These are phyloP conservation scores for Cyrtonyx montezumae DNA, from an alignment of 2,113 vertebrate species.

Conservation along the genomic window DNA sequence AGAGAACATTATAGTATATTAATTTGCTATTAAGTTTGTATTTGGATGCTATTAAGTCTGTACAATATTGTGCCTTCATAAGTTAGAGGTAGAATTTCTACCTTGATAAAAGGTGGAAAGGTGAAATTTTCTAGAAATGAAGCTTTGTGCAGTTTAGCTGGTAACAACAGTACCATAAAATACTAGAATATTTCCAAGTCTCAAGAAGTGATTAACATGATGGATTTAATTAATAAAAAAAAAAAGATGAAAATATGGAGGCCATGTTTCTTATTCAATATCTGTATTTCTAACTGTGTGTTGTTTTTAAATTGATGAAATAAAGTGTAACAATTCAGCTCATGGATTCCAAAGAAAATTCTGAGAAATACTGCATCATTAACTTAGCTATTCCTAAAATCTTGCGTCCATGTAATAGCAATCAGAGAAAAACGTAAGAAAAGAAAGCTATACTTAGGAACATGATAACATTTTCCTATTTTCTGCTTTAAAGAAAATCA, in stretches of 20 bases:
- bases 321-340: background rate
- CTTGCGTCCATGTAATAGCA: background rate
- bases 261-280: background rate
- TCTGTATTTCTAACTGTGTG: background rate
- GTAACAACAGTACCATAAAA: background rate
- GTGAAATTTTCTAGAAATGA: background rate
- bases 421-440: background rate
- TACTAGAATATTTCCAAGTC: background rate
- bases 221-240: background rate
- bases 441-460: background rate
- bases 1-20: background rate
- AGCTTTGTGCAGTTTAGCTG: background rate
- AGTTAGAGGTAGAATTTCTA: background rate
- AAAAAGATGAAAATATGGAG: background rate
- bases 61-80: background rate
- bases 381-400: background rate
- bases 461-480: background rate
- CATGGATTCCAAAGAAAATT: background rate
- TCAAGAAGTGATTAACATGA: background rate
- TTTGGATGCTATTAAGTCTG: background rate
- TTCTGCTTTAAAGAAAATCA: background rate
- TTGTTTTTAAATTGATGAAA: background rate
- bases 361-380: background rate
- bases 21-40: background rate
- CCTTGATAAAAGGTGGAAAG: background rate